Conservation (phyloP, 2,113 vertebrate species). For the Chiloscyllium plagiosum region DNA sequence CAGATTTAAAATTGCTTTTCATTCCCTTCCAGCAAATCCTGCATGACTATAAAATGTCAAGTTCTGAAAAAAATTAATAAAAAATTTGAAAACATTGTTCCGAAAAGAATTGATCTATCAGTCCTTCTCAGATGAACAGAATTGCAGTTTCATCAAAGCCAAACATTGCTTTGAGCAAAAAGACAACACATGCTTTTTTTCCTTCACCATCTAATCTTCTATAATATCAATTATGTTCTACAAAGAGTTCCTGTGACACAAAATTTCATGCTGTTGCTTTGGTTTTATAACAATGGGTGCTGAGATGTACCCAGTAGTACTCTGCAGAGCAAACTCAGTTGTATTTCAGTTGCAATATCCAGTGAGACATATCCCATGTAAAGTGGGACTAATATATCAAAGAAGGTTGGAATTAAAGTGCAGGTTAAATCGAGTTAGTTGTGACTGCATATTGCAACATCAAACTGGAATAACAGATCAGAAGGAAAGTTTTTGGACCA, state of each 20-base stretch:
- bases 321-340: neutral
- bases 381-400: neutral
- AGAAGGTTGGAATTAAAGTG: neutral
- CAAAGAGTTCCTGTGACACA: neutral
- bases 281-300: neutral
- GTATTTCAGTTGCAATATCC: neutral
- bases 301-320: neutral
- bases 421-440: neutral
- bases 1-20: neutral
- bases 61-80: neutral
- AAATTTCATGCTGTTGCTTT: neutral
- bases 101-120: neutral
- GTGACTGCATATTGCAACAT: neutral
- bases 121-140: neutral
- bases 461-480: neutral
- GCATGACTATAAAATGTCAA: neutral
- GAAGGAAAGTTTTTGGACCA: neutral
- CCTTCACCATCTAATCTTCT: neutral
- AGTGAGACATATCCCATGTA: neutral
- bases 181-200: neutral
- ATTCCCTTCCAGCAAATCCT: neutral
- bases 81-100: neutral
- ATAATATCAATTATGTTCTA: neutral
- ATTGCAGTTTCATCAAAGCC: neutral
- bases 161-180: neutral